phyloP scores from a whole-genome alignment of 1,140 invertebrate genomes.

The Zaprionus capensis region DNA sequence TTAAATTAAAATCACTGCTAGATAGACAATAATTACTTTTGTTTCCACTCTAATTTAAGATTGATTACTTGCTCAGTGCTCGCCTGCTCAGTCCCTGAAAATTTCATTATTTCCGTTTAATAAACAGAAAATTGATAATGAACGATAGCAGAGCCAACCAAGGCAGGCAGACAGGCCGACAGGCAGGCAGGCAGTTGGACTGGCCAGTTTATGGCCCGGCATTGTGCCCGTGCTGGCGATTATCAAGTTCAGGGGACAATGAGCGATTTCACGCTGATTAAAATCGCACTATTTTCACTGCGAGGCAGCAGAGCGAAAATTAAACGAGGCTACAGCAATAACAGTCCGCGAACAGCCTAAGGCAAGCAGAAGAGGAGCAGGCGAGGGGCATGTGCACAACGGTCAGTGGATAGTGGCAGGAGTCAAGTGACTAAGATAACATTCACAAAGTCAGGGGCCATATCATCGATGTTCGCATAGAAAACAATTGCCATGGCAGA shows the following conservation, averaged over 20 bases:
- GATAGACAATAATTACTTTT: conserved; percentile 8
- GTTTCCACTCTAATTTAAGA: conserved; percentile 1
- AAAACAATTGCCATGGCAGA: conserved; percentile 70
- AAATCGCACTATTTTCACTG: conserved; percentile 61
- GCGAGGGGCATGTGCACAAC: neutral
- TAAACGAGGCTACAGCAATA: conserved; percentile 42
- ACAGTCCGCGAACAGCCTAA: conserved; percentile 6
- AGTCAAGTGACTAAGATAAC: conserved; percentile 55
- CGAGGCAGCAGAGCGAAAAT: conserved; percentile 51
- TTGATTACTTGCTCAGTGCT: conserved; percentile 4
- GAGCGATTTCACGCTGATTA: conserved; percentile 70
- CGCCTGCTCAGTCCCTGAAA: neutral
- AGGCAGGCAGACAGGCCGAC: neutral
- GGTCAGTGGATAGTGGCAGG: neutral
- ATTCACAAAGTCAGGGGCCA: conserved; percentile 59
- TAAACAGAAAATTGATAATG: conserved; percentile 42
- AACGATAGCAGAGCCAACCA: conserved; percentile 1
- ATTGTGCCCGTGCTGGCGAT: conserved; percentile 32
- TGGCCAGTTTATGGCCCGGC: neutral
- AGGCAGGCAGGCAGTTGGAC: neutral
- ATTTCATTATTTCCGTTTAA: conserved; percentile 35
- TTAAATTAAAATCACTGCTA: neutral
- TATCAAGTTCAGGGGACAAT: conserved; percentile 62
- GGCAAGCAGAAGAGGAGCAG: neutral
- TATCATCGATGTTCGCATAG: conserved; percentile 67